These are phyloP conservation scores for Okapia johnstoni DNA, from an alignment of 2,113 vertebrate species.

Conservation along the genomic window DNA sequence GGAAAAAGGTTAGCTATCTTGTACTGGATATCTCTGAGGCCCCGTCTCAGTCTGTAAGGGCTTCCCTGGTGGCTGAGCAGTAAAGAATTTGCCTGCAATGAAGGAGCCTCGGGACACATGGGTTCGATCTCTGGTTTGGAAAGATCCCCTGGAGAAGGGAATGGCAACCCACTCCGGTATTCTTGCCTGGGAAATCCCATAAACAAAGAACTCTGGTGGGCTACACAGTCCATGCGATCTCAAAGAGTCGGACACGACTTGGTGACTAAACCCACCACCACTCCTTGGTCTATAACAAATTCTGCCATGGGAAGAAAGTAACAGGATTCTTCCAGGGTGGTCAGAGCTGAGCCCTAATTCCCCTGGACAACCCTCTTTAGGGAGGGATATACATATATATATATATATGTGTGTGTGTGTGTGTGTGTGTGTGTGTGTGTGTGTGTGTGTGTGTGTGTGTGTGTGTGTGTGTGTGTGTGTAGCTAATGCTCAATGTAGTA, in stretches of 20 bases:
- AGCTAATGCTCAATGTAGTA: not conserved
- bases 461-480: not conserved
- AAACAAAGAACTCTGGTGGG: not conserved
- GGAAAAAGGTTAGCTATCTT: not conserved
- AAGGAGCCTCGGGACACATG: not conserved
- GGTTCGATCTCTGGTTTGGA: accelerated
- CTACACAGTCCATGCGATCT: not conserved
- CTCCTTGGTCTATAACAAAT: not conserved
- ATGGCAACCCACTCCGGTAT: not conserved
- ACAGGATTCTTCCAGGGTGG: not conserved
- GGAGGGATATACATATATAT: not conserved
- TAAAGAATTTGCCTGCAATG: not conserved
- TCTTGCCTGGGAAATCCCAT: not conserved
- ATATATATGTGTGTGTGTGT: no score
- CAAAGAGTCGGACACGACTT: not conserved
- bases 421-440: not conserved
- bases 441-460: not conserved
- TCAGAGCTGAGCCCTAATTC: not conserved
- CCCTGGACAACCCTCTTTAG: not conserved
- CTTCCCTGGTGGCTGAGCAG: not conserved
- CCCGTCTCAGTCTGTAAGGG: not conserved
- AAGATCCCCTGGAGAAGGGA: not conserved
- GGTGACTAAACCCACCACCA: not conserved
- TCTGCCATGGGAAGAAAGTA: not conserved
- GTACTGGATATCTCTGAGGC: not conserved